Percentiles rank a stretch among this genome's conserved stretches.
phyloP scores from a whole-genome alignment of 2,888 invertebrate species.

The Hirtodrosophila cameraria region DNA sequence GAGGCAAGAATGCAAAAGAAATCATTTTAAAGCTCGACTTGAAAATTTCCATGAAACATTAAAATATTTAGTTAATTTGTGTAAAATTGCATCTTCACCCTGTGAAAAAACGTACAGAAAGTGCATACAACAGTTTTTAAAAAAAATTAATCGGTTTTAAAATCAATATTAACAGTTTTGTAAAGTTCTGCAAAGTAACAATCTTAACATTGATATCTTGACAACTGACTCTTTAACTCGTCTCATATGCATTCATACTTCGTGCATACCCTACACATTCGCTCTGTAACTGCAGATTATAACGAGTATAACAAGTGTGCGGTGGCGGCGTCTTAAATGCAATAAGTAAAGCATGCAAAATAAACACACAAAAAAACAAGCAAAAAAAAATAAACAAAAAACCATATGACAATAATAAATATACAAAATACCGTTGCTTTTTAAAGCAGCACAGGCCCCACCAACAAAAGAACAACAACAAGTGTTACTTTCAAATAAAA shows the following conservation, averaged over 20 bases:
- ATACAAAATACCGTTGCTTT: conserved; percentile 57
- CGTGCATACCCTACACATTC: neutral
- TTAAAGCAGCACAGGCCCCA: conserved; percentile 6
- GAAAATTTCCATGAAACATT: conserved; percentile 12
- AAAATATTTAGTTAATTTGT: too few relatives aligned
- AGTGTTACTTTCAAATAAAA: conserved; percentile 54
- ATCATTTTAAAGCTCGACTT: neutral
- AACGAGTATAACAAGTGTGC: conserved; percentile 26
- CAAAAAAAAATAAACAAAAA: conserved; percentile 25
- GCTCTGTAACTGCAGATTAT: neutral
- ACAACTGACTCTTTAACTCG: too few relatives aligned
- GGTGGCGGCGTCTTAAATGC: conserved; percentile 23
- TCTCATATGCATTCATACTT: neutral
- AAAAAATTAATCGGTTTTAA: neutral
- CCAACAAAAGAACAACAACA: conserved; percentile 25
- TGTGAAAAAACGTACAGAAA: too few relatives aligned
- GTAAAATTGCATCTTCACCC: too few relatives aligned
- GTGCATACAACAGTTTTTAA: neutral
- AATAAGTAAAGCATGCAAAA: conserved; percentile 48
- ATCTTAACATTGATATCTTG: neutral
- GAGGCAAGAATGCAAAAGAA: conserved; percentile 29
- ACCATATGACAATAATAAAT: conserved; percentile 25
- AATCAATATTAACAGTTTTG: too few relatives aligned
- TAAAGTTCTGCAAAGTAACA: neutral
- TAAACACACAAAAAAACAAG: conserved; percentile 27